Conservation (phyloP, 2,797 vertebrate genomes). For the Crypturellus tataupa region DNA sequence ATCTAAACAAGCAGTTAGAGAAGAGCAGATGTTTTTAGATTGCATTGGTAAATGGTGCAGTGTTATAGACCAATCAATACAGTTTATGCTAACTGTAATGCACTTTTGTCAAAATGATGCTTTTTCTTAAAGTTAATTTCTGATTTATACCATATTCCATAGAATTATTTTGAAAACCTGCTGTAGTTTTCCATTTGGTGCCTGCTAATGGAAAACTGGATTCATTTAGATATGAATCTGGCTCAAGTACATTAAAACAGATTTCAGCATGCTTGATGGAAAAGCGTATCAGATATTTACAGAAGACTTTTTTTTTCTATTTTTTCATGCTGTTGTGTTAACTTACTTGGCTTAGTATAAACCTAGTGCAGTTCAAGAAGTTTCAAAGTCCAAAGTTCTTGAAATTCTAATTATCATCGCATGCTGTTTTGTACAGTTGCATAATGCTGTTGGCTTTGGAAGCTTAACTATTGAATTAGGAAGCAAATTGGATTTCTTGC, state of each 20-base stretch:
- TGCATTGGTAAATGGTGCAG: constrained; percentile 47
- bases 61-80: constrained; percentile 67
- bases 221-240: constrained; percentile 42
- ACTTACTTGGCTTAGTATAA: constrained; percentile 9
- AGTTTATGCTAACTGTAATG: constrained; percentile 72
- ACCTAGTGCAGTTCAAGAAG: neutral
- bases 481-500: constrained; percentile 9
- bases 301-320: neutral
- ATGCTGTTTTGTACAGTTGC: neutral
- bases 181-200: constrained; percentile 26
- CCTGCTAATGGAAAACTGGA: constrained; percentile 47
- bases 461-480: constrained; percentile 37
- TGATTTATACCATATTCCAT: constrained; percentile 70
- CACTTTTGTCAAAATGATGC: constrained; percentile 68
- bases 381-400: constrained; percentile 23
- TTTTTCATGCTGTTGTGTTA: neutral
- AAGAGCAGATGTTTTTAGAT: constrained; percentile 66
- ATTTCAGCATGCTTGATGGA: neutral
- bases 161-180: constrained; percentile 56
- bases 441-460: neutral
- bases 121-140: constrained; percentile 75
- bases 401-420: neutral
- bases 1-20: constrained; percentile 72
- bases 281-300: constrained; percentile 32
- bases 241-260: constrained; percentile 23